A percentile compares a stretch with the other conserved stretches of the same genome.
Conservation (phyloP, 2,888 invertebrate species). For the Acholoe squamosa region DNA sequence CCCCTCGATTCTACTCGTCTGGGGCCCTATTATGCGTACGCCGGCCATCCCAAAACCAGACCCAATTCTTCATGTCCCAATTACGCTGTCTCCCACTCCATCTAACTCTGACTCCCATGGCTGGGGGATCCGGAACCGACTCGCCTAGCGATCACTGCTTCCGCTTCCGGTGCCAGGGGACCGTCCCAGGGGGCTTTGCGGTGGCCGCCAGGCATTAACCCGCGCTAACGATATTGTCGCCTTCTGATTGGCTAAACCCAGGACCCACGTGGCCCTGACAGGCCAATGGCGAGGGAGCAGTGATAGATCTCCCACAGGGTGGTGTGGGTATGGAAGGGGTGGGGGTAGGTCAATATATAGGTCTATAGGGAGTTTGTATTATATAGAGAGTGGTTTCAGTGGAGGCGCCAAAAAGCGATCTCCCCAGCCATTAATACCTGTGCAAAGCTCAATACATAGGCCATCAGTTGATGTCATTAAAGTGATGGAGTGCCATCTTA, state of each 20-base stretch:
- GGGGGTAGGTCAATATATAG: not conserved
- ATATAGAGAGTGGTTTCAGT: not conserved
- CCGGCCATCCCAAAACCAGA: not conserved
- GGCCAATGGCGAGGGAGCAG: constrained; percentile 28
- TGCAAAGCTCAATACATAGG: not conserved
- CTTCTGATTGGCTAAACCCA: constrained; percentile 35
- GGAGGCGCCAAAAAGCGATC: not conserved
- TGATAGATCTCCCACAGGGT: not conserved
- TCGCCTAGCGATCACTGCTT: constrained; percentile 24
- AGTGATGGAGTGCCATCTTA: not conserved
- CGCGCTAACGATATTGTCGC: constrained; percentile 41
- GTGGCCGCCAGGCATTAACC: constrained; percentile 1
- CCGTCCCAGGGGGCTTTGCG: not conserved
- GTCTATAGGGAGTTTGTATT: not conserved
- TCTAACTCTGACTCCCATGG: not conserved
- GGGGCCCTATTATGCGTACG: too few relatives aligned
- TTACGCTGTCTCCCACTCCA: not conserved
- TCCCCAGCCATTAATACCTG: not conserved
- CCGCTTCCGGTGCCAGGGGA: constrained; percentile 28
- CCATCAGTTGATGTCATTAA: not conserved
- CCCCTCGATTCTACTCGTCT: too few relatives aligned
- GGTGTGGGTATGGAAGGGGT: not conserved
- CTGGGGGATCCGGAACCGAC: not conserved
- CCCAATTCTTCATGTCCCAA: not conserved
- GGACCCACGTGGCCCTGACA: not conserved